phyloP scores from a whole-genome alignment of 92 coral and sea anemone species.

The Scolanthus callimorphus region DNA sequence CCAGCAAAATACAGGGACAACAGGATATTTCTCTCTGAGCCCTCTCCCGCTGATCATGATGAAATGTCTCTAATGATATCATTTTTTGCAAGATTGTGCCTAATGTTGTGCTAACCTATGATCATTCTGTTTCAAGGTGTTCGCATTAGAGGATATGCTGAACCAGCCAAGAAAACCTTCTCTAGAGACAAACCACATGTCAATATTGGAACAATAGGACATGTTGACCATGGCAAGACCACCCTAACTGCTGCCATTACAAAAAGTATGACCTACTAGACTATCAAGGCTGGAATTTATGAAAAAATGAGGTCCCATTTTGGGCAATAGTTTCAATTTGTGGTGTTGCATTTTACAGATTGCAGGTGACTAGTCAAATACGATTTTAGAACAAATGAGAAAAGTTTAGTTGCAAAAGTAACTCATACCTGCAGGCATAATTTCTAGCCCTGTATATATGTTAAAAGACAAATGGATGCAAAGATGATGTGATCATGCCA shows the following conservation, averaged over 20 bases:
- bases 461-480: no score
- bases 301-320: background rate
- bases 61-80: background rate
- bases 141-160: conserved; percentile 67
- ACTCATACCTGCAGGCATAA: no score
- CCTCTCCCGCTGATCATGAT: background rate
- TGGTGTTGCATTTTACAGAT: background rate
- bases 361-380: no score
- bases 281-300: background rate
- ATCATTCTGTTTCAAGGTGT: conserved; percentile 23
- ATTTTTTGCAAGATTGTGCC: background rate
- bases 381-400: no score
- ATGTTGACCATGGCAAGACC: conserved; percentile 99
- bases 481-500: no score
- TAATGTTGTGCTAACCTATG: background rate
- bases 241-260: conserved; percentile 99
- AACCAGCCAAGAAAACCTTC: conserved; percentile 77
- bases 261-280: conserved; percentile 49
- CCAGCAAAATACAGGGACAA: no score
- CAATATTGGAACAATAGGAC: conserved; percentile 97
- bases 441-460: no score
- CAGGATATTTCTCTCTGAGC: no score
- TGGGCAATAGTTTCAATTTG: background rate
- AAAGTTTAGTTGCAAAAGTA: no score
- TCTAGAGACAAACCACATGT: conserved; percentile 95